Evolutionary conservation across 2,888 invertebrate genomes (phyloP).

Genomic region (Dysmachus trigonus): DNA sequence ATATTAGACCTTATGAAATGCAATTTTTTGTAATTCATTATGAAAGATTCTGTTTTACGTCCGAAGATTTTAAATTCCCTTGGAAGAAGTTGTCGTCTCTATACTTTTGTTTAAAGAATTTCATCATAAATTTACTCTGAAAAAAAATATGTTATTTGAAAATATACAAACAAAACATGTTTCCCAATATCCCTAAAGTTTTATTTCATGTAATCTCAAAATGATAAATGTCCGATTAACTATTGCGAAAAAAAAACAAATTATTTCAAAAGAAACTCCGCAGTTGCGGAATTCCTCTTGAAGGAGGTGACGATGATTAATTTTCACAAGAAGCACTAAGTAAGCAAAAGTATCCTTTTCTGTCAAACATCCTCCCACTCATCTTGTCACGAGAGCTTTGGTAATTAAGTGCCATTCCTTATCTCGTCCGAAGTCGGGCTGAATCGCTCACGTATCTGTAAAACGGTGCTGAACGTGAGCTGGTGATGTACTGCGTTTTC

Average conservation of each 20-base stretch:
- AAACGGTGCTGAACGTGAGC: slow-evolving; percentile 22
- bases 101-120: background rate
- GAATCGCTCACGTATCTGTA: background rate
- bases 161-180: background rate
- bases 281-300: background rate
- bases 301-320: background rate
- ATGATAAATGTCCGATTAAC: background rate
- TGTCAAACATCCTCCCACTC: background rate
- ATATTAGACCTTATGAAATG: background rate
- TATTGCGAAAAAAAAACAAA: background rate
- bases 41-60: background rate
- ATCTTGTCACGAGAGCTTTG: background rate
- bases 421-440: background rate
- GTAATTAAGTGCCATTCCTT: background rate
- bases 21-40: background rate
- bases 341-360: slow-evolving; percentile 6
- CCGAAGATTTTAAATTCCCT: too few species aligned
- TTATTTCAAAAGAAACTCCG: background rate
- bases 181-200: background rate
- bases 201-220: background rate
- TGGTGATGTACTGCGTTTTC: slow-evolving; percentile 31
- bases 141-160: background rate
- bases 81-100: background rate
- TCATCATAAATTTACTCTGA: background rate
- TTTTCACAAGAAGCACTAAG: background rate